Percentiles rank a stretch among this genome's conserved stretches.
Conservation (phyloP, 2,113 vertebrate species). For the Balaenoptera acutorostrata region DNA sequence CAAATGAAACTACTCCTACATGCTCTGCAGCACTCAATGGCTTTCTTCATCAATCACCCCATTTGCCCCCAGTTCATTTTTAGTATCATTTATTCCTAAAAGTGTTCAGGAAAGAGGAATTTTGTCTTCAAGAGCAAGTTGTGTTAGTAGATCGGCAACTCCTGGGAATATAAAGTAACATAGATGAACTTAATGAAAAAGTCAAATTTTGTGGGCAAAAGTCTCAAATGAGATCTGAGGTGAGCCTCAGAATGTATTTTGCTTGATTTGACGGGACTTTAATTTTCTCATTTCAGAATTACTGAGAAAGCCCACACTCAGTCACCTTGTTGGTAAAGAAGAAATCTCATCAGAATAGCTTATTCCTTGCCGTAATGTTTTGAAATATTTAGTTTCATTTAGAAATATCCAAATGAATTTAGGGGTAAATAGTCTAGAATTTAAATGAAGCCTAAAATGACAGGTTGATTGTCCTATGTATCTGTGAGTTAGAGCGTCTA, state of each 20-base stretch:
- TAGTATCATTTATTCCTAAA: background rate
- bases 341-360: background rate
- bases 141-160: background rate
- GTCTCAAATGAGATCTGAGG: background rate
- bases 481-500: background rate
- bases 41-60: background rate
- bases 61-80: background rate
- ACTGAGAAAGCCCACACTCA: background rate
- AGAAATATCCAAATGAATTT: background rate
- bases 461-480: background rate
- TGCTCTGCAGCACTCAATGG: background rate
- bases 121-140: background rate
- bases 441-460: background rate
- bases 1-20: background rate
- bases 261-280: background rate
- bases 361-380: background rate
- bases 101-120: background rate
- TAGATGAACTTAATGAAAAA: background rate
- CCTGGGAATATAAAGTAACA: background rate
- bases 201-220: background rate
- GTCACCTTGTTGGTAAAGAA: background rate
- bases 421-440: background rate
- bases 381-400: background rate
- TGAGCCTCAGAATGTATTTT: background rate
- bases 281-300: background rate